Evolutionary conservation across 2,113 vertebrate species (phyloP).

Genomic region (Lontra canadensis): DNA sequence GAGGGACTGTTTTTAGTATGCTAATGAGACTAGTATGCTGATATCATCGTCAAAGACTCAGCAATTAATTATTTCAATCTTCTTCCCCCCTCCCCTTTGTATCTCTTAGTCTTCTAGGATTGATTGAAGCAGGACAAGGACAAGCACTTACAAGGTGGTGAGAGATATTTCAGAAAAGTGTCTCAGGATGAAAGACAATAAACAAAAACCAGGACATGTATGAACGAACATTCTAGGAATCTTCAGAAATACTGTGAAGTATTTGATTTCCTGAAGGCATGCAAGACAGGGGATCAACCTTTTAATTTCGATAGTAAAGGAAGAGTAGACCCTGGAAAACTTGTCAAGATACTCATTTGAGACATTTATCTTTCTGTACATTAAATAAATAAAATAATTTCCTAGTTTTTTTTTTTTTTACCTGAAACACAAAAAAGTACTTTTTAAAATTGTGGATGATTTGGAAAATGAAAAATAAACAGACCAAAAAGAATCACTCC

Average conservation of each 20-base stretch:
- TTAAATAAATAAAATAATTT: background rate
- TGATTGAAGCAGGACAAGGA: background rate
- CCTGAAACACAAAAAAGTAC: background rate
- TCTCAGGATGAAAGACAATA: conserved; percentile 11
- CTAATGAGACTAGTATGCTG: background rate
- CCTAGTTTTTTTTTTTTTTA: background rate
- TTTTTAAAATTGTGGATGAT: background rate
- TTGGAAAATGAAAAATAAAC: background rate
- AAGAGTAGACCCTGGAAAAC: background rate
- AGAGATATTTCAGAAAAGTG: background rate
- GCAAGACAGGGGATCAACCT: background rate
- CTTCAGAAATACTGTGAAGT: background rate
- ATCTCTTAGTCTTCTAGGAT: background rate
- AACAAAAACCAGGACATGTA: background rate
- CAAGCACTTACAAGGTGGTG: background rate
- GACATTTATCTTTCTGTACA: background rate
- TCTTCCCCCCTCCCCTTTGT: background rate
- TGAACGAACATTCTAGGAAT: conserved; percentile 4
- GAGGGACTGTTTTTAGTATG: background rate
- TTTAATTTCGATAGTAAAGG: background rate
- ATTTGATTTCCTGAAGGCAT: background rate
- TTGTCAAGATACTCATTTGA: background rate
- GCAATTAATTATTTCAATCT: background rate
- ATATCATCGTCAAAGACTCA: background rate
- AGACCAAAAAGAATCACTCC: background rate